Conservation (phyloP, 2,113 vertebrate species). For the Erinaceus europaeus region DNA sequence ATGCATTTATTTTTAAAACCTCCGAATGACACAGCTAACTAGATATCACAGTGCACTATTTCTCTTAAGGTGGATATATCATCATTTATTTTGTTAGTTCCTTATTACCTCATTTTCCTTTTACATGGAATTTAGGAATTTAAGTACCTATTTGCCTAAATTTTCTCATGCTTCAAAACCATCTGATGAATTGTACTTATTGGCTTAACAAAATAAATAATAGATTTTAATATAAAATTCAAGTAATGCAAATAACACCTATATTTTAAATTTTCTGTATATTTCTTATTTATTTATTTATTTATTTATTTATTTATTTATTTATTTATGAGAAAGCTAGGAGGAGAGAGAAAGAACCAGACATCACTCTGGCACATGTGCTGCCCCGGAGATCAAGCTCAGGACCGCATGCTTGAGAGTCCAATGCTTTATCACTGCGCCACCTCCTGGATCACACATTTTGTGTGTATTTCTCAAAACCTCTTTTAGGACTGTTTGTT, state of each 20-base stretch:
- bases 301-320: too few species aligned
- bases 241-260: background rate
- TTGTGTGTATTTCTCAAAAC: background rate
- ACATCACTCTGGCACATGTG: too few species aligned
- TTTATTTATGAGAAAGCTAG: too few species aligned
- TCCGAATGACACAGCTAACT: too few species aligned
- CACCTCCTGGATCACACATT: background rate
- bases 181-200: background rate
- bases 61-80: background rate
- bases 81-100: conserved; percentile 12
- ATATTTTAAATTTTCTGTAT: background rate
- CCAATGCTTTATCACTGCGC: too few species aligned
- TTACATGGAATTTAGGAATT: background rate
- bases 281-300: too few species aligned
- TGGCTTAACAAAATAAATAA: background rate
- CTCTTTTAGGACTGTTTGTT: background rate
- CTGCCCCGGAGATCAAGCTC: too few species aligned
- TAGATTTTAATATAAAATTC: background rate
- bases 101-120: too few species aligned
- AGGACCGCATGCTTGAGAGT: too few species aligned
- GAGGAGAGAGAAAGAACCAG: too few species aligned
- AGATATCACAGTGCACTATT: background rate
- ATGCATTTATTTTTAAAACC: background rate
- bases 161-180: background rate
- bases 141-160: background rate